Base-by-base conservation (phyloP, 2,888 invertebrate species). In the Sarcophaga carnaria region DNA sequence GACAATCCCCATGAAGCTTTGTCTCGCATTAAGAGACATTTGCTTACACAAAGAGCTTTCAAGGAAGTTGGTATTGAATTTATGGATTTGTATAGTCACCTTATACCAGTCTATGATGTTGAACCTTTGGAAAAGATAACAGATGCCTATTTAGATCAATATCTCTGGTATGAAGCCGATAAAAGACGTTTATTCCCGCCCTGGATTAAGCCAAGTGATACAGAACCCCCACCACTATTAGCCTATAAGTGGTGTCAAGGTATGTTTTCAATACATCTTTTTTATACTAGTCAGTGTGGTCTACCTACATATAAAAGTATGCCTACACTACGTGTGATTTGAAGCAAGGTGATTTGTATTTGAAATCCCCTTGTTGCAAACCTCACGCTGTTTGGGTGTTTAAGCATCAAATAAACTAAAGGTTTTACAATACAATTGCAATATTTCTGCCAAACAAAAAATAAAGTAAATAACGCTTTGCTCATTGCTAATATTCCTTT, bases 161-260 rank as follows among this genome's bases (percentile, higher is more conserved):
- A 99, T 94, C 94, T 99, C 74, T 99, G 99, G 99, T 98, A 98
- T 92, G 99, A 99, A 93, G 99, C 99, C 0, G 99, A 99, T 94
- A 99, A 99, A 92, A 95, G 99, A 14, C 95, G 99, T 11, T 94
- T 99, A 17, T 97, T 99, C 92, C 99, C 99, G 67, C 98, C 99
- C 0, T 99, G 99, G 99, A 98, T 99, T 70, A 99, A 99, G 93
- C 99, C 99, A 0, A 98, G 99, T 1, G 99, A 99, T 92, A 98
- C 99, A 0, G 99, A 99, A 93, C 99, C 99, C 0, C 99, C 97
- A 12, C 97, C 97, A 60, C 93, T 97, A 47, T 94, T 97, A 20
- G 97, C 98, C 4, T 99, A 99, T 94, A 99, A 99, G 93, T 99
- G 99, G 99, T 99, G 99, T 93, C 99, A 99, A 95, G 99, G 98